Percentiles rank a stretch among this genome's conserved stretches.
Evolutionary conservation across 2,113 vertebrate species (phyloP).

Genomic region (Chinchilla lanigera): DNA sequence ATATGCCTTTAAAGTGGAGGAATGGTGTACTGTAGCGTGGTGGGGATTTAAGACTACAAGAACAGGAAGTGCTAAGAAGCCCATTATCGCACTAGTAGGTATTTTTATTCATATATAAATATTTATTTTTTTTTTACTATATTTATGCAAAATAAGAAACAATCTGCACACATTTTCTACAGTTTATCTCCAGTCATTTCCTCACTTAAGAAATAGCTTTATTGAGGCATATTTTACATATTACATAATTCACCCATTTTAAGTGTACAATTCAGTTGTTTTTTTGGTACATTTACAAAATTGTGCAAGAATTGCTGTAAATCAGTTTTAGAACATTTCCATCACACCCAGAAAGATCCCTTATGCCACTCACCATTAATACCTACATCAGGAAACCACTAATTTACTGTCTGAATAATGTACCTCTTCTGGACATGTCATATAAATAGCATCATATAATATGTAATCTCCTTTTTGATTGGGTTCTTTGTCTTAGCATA

Average conservation of each 20-base stretch:
- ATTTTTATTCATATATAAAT: neutral
- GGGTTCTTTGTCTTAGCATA: neutral
- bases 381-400: neutral
- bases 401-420: slow-evolving; percentile 16
- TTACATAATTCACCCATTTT: neutral
- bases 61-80: neutral
- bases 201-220: neutral
- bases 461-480: neutral
- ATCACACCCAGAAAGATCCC: neutral
- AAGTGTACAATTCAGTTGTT: neutral
- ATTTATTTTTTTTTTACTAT: slow-evolving; percentile 9
- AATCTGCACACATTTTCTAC: slow-evolving; percentile 19
- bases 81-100: neutral
- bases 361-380: neutral
- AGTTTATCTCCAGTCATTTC: neutral
- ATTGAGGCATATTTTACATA: slow-evolving; percentile 3
- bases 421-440: neutral
- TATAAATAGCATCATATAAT: neutral
- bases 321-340: neutral
- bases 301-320: neutral
- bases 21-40: neutral
- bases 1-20: neutral
- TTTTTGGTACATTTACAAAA: slow-evolving; percentile 17
- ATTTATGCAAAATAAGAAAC: slow-evolving; percentile 29
- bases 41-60: neutral